Percentiles rank a stretch among this genome's conserved stretches.
These are phyloP conservation scores for Stenurella melanura DNA, from an alignment of 2,888 invertebrate genomes.

Conservation along the genomic window DNA sequence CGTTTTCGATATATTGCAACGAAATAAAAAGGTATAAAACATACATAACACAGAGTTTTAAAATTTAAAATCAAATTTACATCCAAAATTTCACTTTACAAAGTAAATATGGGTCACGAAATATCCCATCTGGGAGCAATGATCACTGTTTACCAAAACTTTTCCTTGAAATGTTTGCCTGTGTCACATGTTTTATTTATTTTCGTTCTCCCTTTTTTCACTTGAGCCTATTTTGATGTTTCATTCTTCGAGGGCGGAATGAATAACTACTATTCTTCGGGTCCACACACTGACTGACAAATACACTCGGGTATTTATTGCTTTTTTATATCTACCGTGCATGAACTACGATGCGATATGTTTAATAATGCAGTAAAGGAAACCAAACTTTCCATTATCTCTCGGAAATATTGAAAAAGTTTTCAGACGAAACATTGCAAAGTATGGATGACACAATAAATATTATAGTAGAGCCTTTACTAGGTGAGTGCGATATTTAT, in stretches of 20 bases:
- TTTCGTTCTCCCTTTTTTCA: conserved; percentile 61
- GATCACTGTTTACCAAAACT: conserved; percentile 57
- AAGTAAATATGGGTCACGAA: conserved; percentile 35
- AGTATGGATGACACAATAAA: conserved; percentile 1
- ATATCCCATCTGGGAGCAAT: conserved; percentile 41
- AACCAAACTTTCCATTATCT: neutral
- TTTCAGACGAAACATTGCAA: neutral
- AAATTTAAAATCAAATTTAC: conserved; percentile 41
- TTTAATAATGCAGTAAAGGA: conserved; percentile 14
- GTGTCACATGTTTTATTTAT: conserved; percentile 70
- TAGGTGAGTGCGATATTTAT: conserved; percentile 1
- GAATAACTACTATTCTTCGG: conserved; percentile 24
- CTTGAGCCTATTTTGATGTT: conserved; percentile 65
- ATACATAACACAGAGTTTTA: conserved; percentile 2
- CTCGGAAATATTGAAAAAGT: conserved; percentile 27
- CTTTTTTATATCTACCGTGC: conserved; percentile 31
- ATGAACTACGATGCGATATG: conserved; percentile 10
- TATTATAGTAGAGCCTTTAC: neutral
- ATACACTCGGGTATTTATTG: conserved; percentile 35
- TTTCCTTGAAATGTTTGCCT: conserved; percentile 66
- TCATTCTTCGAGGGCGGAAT: conserved; percentile 57
- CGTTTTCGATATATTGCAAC: neutral
- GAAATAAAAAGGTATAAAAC: neutral
- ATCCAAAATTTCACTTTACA: conserved; percentile 36
- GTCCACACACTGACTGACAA: conserved; percentile 19